phyloP scores from a whole-genome alignment of 2,113 vertebrate species.

The Marmota flaviventris region DNA sequence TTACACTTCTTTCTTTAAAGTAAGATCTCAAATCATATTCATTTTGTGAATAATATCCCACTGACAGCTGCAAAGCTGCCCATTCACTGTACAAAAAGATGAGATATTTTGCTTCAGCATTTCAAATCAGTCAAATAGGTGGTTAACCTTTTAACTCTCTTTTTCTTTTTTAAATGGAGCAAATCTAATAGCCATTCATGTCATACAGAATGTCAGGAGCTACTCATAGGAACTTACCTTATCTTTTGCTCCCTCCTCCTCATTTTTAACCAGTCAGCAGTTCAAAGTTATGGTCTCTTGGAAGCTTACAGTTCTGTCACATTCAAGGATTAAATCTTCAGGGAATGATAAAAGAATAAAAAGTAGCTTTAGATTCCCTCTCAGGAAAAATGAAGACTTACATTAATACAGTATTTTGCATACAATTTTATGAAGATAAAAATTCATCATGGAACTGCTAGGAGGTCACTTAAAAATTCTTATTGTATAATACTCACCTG shows the following conservation, averaged over 20 bases:
- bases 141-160: too few relatives aligned
- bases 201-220: too few relatives aligned
- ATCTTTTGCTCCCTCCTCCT: too few relatives aligned
- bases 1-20: constrained; percentile 45
- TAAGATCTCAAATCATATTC: constrained; percentile 48
- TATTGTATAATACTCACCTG: background rate
- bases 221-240: too few relatives aligned
- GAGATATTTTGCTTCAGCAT: too few relatives aligned
- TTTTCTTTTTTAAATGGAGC: too few relatives aligned
- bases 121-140: too few relatives aligned
- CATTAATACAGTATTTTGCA: constrained; percentile 16
- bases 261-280: background rate
- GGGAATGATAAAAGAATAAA: background rate
- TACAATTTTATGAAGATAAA: background rate
- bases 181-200: too few relatives aligned
- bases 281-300: background rate
- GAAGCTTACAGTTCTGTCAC: background rate
- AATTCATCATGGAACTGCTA: background rate
- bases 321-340: background rate
- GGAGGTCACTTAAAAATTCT: background rate
- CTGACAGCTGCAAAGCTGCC: background rate
- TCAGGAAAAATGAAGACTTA: background rate
- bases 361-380: background rate
- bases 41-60: constrained; percentile 41
- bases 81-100: too few relatives aligned